Percentiles rank a stretch among this genome's conserved stretches.
Conservation (phyloP, 1,140 invertebrate species). For the Drosophila serrata region DNA sequence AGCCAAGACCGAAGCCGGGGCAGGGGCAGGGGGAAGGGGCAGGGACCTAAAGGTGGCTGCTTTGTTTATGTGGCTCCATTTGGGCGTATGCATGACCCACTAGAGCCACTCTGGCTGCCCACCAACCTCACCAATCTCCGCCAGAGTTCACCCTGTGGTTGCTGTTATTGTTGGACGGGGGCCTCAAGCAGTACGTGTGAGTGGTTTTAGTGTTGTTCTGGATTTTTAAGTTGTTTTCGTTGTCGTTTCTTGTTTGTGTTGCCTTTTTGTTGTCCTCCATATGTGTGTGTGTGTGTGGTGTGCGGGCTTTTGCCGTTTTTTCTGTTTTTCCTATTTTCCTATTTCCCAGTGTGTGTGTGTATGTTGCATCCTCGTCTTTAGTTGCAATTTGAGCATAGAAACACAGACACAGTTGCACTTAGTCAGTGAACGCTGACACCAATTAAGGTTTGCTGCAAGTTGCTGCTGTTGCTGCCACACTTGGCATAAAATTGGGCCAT, state of each 20-base stretch:
- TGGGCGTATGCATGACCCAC: conserved; percentile 56
- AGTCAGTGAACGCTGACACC: conserved; percentile 72
- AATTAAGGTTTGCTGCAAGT: conserved; percentile 61
- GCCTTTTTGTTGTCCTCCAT: conserved; percentile 50
- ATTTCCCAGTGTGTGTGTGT: conserved; percentile 12
- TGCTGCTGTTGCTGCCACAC: conserved; percentile 11
- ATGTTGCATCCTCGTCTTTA: conserved; percentile 59
- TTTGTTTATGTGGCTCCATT: conserved; percentile 80
- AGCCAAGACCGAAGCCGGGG: conserved; percentile 30
- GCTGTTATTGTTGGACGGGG: conserved; percentile 46
- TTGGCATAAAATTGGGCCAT: conserved; percentile 11
- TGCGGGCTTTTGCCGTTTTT: conserved; percentile 44
- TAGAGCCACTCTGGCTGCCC: conserved; percentile 17
- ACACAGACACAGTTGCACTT: conserved; percentile 30
- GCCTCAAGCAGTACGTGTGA: conserved; percentile 75
- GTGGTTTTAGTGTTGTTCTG: conserved; percentile 83
- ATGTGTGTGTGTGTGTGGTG: conserved; percentile 36
- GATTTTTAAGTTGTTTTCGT: conserved; percentile 84
- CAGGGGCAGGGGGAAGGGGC: neutral
- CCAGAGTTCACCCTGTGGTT: conserved; percentile 24
- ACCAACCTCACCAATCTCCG: conserved; percentile 6
- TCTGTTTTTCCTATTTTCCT: conserved; percentile 10
- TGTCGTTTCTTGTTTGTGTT: conserved; percentile 74
- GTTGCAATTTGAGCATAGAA: conserved; percentile 67
- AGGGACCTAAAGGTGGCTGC: conserved; percentile 42